A percentile compares a stretch with the other conserved stretches of the same genome.
These are phyloP conservation scores for Geotrypetes seraphini DNA, from an alignment of 2,797 vertebrate genomes.

Conservation along the genomic window DNA sequence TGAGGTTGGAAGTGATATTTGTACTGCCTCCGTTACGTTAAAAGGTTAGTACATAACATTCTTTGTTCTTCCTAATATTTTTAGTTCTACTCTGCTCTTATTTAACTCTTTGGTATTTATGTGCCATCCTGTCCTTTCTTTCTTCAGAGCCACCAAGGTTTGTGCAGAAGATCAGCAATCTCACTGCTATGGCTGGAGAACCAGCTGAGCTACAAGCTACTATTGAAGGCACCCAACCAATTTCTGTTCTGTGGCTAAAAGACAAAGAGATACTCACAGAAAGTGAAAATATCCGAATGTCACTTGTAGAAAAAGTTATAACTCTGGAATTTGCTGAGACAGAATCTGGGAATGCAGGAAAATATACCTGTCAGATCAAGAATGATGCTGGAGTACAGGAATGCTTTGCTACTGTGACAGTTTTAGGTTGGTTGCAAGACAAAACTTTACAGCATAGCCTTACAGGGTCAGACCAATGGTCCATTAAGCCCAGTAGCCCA, in stretches of 20 bases:
- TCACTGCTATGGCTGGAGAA: slow-evolving; percentile 71
- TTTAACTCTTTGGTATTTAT: neutral
- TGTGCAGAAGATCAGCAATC: slow-evolving; percentile 80
- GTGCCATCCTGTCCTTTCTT: slow-evolving; percentile 9
- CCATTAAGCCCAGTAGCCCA: too few relatives aligned
- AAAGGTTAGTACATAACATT: slow-evolving; percentile 71
- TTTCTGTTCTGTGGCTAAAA: slow-evolving; percentile 87
- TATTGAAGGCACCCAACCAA: slow-evolving; percentile 82
- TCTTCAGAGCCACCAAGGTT: slow-evolving; percentile 83
- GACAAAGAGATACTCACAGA: slow-evolving; percentile 91
- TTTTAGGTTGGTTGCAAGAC: slow-evolving; percentile 81
- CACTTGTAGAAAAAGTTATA: slow-evolving; percentile 75
- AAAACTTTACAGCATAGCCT: too few relatives aligned
- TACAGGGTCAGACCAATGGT: too few relatives aligned
- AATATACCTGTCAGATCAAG: slow-evolving; percentile 84
- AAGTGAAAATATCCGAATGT: slow-evolving; percentile 83
- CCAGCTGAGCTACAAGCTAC: slow-evolving; percentile 71
- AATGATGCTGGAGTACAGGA: slow-evolving; percentile 89
- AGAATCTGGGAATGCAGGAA: slow-evolving; percentile 70
- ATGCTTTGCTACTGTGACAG: slow-evolving; percentile 70
- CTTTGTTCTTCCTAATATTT: too few relatives aligned
- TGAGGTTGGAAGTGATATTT: slow-evolving; percentile 82
- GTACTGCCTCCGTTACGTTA: slow-evolving; percentile 66
- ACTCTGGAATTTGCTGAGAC: slow-evolving; percentile 72
- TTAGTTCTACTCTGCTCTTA: too few relatives aligned